Conservation (phyloP, 2,797 vertebrate species). For the Anguilla obscura region DNA sequence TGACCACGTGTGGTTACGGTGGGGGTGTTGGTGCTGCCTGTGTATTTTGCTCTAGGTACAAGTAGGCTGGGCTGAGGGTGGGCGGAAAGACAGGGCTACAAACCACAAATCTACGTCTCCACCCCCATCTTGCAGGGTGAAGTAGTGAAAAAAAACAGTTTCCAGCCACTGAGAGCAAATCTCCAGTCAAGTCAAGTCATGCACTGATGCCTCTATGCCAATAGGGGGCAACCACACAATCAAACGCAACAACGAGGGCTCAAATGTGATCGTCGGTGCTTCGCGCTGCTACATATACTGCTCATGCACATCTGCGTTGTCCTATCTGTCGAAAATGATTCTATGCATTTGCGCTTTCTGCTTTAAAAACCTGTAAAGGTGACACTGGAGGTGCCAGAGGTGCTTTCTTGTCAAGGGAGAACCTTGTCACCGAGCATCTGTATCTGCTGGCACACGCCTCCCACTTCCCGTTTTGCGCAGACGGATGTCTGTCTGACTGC, state of each 20-base stretch:
- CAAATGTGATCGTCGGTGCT: background rate
- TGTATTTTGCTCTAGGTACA: background rate
- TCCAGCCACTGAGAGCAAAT: background rate
- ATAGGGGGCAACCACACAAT: background rate
- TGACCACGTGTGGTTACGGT: background rate
- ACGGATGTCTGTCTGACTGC: constrained; percentile 56
- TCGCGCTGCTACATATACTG: background rate
- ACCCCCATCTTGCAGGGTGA: background rate
- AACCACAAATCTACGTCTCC: background rate
- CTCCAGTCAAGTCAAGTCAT: background rate
- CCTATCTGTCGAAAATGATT: background rate
- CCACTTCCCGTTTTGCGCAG: constrained; percentile 38
- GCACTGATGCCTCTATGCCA: background rate
- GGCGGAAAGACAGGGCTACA: constrained; percentile 2
- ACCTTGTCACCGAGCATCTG: constrained; percentile 1
- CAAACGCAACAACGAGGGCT: background rate
- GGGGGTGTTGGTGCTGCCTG: background rate
- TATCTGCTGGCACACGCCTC: background rate
- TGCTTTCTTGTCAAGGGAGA: background rate
- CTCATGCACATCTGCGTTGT: background rate
- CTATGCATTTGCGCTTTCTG: no score
- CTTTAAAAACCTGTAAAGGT: background rate
- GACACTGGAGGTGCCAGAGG: background rate
- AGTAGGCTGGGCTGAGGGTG: background rate
- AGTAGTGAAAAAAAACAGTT: background rate